Evolutionary conservation across 2,797 vertebrate genomes (phyloP), one percentile per base, ranked within the genome.

Genomic region (Iguana delicatissima): DNA sequence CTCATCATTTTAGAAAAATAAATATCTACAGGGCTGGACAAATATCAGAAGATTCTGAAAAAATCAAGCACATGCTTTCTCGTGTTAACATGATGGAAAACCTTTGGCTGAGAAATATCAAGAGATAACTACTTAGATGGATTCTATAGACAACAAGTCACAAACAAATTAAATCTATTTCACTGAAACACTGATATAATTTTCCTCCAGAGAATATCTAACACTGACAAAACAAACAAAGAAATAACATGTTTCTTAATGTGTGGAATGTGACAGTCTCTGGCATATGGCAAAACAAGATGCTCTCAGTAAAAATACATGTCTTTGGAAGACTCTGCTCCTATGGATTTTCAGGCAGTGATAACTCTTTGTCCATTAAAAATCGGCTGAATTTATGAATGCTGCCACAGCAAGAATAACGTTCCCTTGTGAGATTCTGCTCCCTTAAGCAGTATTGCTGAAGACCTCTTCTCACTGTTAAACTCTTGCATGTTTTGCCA

Each of bases 201-300:
- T 97, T 97, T 94, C 96, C 97, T 97, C 97, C 93, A 95, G 97
- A 97, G 97, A 97, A 96, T 97, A 96, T 89, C 93, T 94, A 97
- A 96, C 94, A 95, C 92, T 98, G 97, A 98, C 96, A 97, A 97
- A 97, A 97, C 96, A 98, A 98, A 98, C 97, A 98, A 97, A 97
- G 97, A 96, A 96, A 97, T 97, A 97, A 96, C 96, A 93, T 96
- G 94, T 96, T 97, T 96, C 96, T 97, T 96, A 97, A 96, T 95
- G 97, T 97, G 96, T 96, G 95, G 97, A 97, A 97, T 96, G 96
- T 97, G 97, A 97, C 97, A 97, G 97, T 97, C 96, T 96, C 95
- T 96, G 96, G 96, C 97, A 97, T 94, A 96, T 95, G 96, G 97
- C 93, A 97, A 97, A 97, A 97, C 96, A 97, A 95, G 73, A 95